A percentile compares a stretch with the other conserved stretches of the same genome.
These are phyloP conservation scores for Agrilus planipennis DNA, from an alignment of 1,140 invertebrate species.

Conservation along the genomic window DNA sequence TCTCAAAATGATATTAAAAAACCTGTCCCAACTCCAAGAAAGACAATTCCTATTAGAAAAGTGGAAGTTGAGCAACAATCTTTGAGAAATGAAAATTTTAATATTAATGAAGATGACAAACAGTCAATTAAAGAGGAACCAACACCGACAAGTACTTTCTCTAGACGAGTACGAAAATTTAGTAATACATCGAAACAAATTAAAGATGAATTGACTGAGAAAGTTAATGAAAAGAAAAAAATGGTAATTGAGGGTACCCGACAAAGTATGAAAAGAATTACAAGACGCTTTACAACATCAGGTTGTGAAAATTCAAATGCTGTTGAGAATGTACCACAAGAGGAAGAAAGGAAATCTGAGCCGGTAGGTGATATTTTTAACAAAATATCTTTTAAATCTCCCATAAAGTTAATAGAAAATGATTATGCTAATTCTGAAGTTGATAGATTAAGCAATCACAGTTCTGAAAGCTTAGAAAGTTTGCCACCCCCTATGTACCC, in stretches of 20 bases:
- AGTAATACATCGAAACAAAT: slow-evolving; percentile 36
- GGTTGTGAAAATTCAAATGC: slow-evolving; percentile 12
- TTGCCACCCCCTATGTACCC: slow-evolving; percentile 41
- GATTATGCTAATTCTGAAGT: slow-evolving; percentile 17
- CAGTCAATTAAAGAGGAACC: slow-evolving; percentile 2
- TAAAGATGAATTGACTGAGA: slow-evolving; percentile 39
- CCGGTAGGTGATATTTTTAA: slow-evolving; percentile 27
- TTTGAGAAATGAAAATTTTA: slow-evolving; percentile 9
- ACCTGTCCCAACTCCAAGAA: slow-evolving; percentile 21
- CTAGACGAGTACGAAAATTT: slow-evolving; percentile 26
- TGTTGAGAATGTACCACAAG: slow-evolving; percentile 3
- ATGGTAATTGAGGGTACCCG: slow-evolving; percentile 40
- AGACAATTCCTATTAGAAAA: slow-evolving; percentile 11
- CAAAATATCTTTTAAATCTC: slow-evolving; percentile 28
- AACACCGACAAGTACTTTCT: slow-evolving; percentile 17
- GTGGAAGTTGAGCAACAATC: slow-evolving; percentile 4
- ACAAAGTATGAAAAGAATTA: slow-evolving; percentile 36
- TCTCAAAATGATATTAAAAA: slow-evolving; percentile 16
- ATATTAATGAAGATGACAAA: slow-evolving; percentile 5
- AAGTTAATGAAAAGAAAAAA: slow-evolving; percentile 38
- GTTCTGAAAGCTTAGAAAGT: slow-evolving; percentile 1
- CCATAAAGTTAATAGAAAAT: slow-evolving; percentile 15
- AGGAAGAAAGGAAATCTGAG: slow-evolving; percentile 15
- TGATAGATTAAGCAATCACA: slow-evolving; percentile 2
- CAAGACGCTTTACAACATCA: slow-evolving; percentile 27